phyloP scores from a whole-genome alignment of 2,797 vertebrate genomes.

The Molossus molossus region DNA sequence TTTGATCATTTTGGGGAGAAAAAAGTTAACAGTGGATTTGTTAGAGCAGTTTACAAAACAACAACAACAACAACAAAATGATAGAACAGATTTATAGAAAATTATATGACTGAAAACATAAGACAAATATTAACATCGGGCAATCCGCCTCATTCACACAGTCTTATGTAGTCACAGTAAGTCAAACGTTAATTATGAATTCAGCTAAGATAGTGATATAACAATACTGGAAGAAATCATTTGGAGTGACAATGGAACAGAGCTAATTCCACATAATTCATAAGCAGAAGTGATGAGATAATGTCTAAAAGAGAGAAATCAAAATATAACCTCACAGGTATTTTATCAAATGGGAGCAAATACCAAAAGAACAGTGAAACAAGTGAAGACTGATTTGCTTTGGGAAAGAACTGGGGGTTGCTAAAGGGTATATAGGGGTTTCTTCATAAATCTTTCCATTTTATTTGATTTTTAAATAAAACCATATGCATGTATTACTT shows the following conservation, averaged over 20 bases:
- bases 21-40: neutral
- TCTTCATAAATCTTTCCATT: neutral
- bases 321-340: neutral
- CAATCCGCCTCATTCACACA: neutral
- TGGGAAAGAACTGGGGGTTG: neutral
- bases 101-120: neutral
- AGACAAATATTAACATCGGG: neutral
- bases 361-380: neutral
- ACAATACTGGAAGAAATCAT: neutral
- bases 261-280: neutral
- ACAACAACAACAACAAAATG: too few species aligned
- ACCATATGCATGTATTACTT: neutral
- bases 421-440: neutral
- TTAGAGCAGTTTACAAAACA: neutral
- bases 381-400: slow-evolving; percentile 1
- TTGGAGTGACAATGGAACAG: neutral
- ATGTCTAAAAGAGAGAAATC: neutral
- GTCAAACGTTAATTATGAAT: neutral
- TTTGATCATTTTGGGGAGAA: neutral
- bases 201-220: neutral
- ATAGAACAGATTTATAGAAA: neutral
- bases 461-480: slow-evolving; percentile 1
- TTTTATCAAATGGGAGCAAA: slow-evolving; percentile 7
- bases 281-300: neutral
- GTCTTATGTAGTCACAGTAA: neutral